A percentile compares a stretch with the other conserved stretches of the same genome.
These are phyloP conservation scores for Diadophis punctatus DNA, from an alignment of 2,113 vertebrate genomes.

Conservation along the genomic window DNA sequence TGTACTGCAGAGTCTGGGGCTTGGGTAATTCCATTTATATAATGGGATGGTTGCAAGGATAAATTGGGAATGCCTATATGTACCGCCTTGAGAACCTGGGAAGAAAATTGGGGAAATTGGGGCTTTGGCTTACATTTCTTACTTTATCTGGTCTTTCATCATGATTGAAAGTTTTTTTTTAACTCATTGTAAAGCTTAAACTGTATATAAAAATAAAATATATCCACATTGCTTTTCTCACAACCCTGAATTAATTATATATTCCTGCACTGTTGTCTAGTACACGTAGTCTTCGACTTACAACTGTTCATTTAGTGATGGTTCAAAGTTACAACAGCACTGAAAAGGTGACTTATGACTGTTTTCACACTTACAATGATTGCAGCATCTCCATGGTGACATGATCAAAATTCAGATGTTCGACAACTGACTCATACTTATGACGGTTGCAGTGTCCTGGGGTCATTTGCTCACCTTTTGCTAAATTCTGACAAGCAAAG, in stretches of 20 bases:
- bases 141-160: neutral
- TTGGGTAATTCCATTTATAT: neutral
- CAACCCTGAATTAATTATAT: neutral
- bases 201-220: neutral
- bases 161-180: neutral
- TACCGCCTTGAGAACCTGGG: neutral
- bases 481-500: neutral
- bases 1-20: neutral
- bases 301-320: neutral
- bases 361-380: neutral
- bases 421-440: neutral
- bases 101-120: neutral
- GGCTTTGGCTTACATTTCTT: neutral
- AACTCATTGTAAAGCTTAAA: neutral
- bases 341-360: too few relatives aligned
- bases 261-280: neutral
- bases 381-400: neutral
- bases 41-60: neutral
- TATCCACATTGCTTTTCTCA: neutral
- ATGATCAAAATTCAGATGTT: neutral
- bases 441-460: neutral
- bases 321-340: too few relatives aligned
- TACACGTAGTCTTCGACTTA: neutral
- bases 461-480: neutral
- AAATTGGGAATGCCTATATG: neutral